Conservation (phyloP, 2,888 invertebrate genomes). For the Tenthredo distinguenda region DNA sequence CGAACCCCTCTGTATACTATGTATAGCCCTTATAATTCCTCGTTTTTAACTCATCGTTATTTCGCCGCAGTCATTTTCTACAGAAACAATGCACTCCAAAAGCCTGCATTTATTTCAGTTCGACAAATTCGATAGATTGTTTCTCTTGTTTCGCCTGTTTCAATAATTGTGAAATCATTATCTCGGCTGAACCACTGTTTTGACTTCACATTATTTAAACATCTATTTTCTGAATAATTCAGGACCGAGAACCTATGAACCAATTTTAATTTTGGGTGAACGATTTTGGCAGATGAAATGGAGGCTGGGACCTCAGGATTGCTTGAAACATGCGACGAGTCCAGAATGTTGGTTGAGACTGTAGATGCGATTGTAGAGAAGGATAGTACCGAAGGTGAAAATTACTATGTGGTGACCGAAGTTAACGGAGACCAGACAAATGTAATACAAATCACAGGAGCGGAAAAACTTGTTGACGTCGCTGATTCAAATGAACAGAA, state of each 20-base stretch:
- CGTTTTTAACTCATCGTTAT: background rate
- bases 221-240: background rate
- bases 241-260: background rate
- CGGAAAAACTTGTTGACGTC: background rate
- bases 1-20: no score
- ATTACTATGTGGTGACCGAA: constrained; percentile 61
- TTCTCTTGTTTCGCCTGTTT: background rate
- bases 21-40: background rate
- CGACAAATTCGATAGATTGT: background rate
- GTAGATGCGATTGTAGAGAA: constrained; percentile 61
- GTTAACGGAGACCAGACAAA: constrained; percentile 53
- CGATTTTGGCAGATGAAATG: constrained; percentile 57
- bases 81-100: background rate
- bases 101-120: background rate
- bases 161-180: background rate
- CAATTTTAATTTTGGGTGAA: background rate
- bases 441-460: constrained; percentile 12
- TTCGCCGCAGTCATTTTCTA: no score
- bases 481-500: background rate
- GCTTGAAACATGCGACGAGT: constrained; percentile 60
- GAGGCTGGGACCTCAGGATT: constrained; percentile 61
- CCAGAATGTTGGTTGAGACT: constrained; percentile 62
- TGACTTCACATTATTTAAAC: background rate
- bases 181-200: background rate
- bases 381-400: constrained; percentile 58